Base-by-base conservation (phyloP, 2,888 invertebrate species). In the Venustoraphidia nigricollis region DNA sequence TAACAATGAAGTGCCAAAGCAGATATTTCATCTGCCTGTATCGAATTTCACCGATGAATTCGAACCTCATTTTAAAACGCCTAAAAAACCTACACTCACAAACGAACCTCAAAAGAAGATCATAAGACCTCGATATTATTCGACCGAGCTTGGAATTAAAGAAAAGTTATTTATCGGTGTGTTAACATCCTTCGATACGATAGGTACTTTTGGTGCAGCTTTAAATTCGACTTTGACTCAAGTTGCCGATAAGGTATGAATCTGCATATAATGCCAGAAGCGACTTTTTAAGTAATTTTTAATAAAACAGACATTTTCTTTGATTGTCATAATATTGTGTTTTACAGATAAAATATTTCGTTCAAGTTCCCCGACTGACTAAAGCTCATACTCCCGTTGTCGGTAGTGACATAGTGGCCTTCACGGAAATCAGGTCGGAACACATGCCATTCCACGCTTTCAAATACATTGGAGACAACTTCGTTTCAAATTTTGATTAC, bases 141-240 rank as follows among this genome's bases (percentile, higher is more conserved):
- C 90, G 44, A 92, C 95, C 0, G 97, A 97, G 65, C 75, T 97
- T 48, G 95, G 93, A 13, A 94, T 96, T 57, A 76, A 86, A 52
- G 89, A 90, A 55, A 89, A 90, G 60, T 64, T 95, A 10, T 86
- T 95, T 60, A 80, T 92, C 36, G 92, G 86, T 13, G 83, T 94
- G 37, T 71, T 95, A 59, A 88, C 86, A 13, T 80, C 81, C 2
- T 80, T 81, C 58, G 79, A 79, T 45, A 83, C 76, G 60, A 78
- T 82, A 14, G 77, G 82, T 50, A 77, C 75, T 37, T 74, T 84
- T 54, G 87, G 87, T 0, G 71, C 83, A 36, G 90, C 92, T 10
- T 69, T 93, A n/a, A 96, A 96, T 67, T 81, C 79, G 58, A 94
- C 95, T 0, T 69, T 88, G n/a, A 80, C 83, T 2, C 86, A 85